A percentile compares a stretch with the other conserved stretches of the same genome.
Evolutionary conservation across 2,888 invertebrate genomes (phyloP).

Genomic region (Tridacna gigas): DNA sequence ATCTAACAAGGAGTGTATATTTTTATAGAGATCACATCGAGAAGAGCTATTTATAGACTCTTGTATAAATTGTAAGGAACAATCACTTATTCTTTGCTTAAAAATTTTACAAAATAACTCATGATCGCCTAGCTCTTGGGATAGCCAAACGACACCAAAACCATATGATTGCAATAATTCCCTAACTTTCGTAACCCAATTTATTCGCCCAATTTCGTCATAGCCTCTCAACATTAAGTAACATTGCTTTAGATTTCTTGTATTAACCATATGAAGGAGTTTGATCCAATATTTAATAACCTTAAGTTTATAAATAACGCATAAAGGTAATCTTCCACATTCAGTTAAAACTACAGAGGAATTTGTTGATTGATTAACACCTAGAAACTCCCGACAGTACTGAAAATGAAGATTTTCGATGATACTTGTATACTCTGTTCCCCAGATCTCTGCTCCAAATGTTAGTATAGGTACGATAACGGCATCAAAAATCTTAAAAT

Average conservation of each 20-base stretch:
- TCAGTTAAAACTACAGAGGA: background rate
- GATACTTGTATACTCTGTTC: constrained; percentile 1
- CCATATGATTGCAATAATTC: constrained; percentile 17
- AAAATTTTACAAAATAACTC: constrained; percentile 3
- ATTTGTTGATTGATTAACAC: constrained; percentile 7
- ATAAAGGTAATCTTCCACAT: constrained; percentile 4
- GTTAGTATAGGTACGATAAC: background rate
- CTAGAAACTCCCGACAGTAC: too few relatives aligned
- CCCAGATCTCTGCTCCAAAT: background rate
- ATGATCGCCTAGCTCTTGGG: constrained; percentile 23
- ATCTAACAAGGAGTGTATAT: constrained; percentile 26
- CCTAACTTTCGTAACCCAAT: constrained; percentile 26
- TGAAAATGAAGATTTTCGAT: background rate
- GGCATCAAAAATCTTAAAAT: background rate
- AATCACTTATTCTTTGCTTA: constrained; percentile 22
- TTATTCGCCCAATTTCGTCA: background rate
- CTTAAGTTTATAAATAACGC: background rate
- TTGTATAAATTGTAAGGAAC: background rate
- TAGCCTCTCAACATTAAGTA: background rate
- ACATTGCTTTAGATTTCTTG: background rate
- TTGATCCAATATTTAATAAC: constrained; percentile 7
- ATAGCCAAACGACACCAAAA: constrained; percentile 27
- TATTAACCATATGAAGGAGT: too few relatives aligned
- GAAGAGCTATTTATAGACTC: constrained; percentile 15
- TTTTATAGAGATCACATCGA: constrained; percentile 29